Conservation (phyloP, 2,888 invertebrate genomes). For the Dendrolimus houi region DNA sequence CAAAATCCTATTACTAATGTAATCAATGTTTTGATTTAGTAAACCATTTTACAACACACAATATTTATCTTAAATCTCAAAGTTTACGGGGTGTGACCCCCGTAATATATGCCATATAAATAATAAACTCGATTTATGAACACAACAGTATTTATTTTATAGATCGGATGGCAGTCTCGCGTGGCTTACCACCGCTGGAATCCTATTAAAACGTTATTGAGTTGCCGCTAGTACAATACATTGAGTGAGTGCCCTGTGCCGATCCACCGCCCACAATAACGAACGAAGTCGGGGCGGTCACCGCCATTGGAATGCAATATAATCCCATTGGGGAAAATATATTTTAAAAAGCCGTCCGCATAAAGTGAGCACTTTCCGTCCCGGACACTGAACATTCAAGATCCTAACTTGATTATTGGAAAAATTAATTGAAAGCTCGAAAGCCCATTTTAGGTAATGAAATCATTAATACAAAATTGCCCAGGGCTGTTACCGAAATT, state of each 20-base stretch:
- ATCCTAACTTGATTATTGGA: background rate
- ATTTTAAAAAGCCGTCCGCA: background rate
- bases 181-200: conserved; percentile 56
- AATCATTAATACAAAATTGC: background rate
- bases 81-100: conserved; percentile 41
- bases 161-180: conserved; percentile 46
- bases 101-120: conserved; percentile 38
- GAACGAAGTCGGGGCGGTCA: conserved; percentile 23
- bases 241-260: conserved; percentile 33
- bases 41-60: background rate
- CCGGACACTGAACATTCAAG: background rate
- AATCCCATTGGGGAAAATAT: conserved; percentile 28
- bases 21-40: conserved; percentile 1
- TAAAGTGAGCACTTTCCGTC: background rate
- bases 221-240: conserved; percentile 50
- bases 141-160: conserved; percentile 30
- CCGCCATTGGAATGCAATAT: conserved; percentile 30
- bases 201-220: conserved; percentile 69
- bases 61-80: conserved; percentile 6
- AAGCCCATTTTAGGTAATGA: background rate
- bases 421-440: background rate
- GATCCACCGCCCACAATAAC: conserved; percentile 42
- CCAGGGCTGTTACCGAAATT: too few species aligned
- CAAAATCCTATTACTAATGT: conserved; percentile 4
- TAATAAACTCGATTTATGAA: conserved; percentile 42